Evolutionary conservation across 2,797 vertebrate genomes (phyloP), one percentile per base, ranked within the genome.

Genomic region (Tapirus indicus): DNA sequence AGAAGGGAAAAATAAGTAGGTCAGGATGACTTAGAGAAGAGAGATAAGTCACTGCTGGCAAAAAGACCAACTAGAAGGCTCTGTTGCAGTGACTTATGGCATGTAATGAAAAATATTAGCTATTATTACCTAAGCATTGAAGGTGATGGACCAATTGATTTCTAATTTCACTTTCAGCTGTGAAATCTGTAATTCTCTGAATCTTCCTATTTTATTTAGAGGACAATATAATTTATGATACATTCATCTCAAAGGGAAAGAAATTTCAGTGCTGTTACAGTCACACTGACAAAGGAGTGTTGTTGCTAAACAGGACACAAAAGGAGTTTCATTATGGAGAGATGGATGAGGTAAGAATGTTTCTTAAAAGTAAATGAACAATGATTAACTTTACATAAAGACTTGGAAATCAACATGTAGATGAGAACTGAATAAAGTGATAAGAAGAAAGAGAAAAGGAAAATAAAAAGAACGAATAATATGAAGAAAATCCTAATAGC

Each of bases 361-460:
- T 83, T 54, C 25, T 88, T 88, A 49, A 23, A 87, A 84, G 38
- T 68, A 68, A 41, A 52, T 49, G 74, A 96, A 49, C 18, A 71
- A 79, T 74, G 21, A 93, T 38, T 16, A 68, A 82, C 32, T 64
- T 93, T 86, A 90, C 23, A 93, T 68, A 92, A 74, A 86, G 35
- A 80, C 41, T 16, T 80, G 29, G 75, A 87, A 95, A 58, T 82
- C 18, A 79, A 88, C 60, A 93, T 44, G 62, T 77, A 92, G 35
- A 52, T 80, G 13, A 93, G 60, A 80, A 91, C 1, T 69, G 41
- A 38, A 86, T 79, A 49, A 64, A 84, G 49, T 25, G 32, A 18
- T 78, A 49, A 77, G 32, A 96, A 44, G 64, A 90, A 68, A 91
- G 14, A 80, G 47, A 74, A 82, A 25, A 78, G 23, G 18, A 94